Evolutionary conservation across 2,797 vertebrate species (phyloP).

Genomic region (Avahi laniger): DNA sequence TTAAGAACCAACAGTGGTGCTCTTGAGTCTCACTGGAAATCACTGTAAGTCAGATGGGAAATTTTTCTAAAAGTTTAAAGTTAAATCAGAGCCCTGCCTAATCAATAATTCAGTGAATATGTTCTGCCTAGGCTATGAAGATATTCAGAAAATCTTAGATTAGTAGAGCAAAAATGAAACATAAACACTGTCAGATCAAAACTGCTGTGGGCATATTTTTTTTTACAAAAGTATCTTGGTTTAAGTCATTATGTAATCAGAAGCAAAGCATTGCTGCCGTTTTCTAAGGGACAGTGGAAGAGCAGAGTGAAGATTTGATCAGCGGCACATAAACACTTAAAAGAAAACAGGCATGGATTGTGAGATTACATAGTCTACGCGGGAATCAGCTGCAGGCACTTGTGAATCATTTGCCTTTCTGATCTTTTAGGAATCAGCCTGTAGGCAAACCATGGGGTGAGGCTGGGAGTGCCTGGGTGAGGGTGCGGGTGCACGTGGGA

Average conservation of each 20-base stretch:
- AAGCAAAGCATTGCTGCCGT: constrained; percentile 35
- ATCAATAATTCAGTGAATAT: neutral
- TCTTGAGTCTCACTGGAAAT: constrained; percentile 45
- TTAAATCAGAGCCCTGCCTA: constrained; percentile 20
- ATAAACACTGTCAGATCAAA: constrained; percentile 49
- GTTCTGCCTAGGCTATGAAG: neutral
- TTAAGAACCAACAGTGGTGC: constrained; percentile 21
- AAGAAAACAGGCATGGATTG: neutral
- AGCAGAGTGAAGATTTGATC: constrained; percentile 43
- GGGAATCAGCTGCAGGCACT: constrained; percentile 63
- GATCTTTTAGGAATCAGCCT: constrained; percentile 56
- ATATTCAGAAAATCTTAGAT: constrained; percentile 61
- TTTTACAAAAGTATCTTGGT: neutral
- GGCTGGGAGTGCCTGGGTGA: constrained; percentile 8
- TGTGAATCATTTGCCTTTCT: constrained; percentile 62
- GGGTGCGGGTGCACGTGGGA: neutral
- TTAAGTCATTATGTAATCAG: constrained; percentile 35
- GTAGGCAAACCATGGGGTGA: neutral
- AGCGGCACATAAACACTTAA: neutral
- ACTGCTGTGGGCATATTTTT: neutral
- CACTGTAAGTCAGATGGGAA: constrained; percentile 23
- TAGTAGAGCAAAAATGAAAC: constrained; percentile 39
- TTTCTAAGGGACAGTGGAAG: constrained; percentile 36
- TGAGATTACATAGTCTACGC: constrained; percentile 61
- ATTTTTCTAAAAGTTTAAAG: constrained; percentile 18